Conservation (phyloP, 2,888 invertebrate genomes). For the Eulithis testata region DNA sequence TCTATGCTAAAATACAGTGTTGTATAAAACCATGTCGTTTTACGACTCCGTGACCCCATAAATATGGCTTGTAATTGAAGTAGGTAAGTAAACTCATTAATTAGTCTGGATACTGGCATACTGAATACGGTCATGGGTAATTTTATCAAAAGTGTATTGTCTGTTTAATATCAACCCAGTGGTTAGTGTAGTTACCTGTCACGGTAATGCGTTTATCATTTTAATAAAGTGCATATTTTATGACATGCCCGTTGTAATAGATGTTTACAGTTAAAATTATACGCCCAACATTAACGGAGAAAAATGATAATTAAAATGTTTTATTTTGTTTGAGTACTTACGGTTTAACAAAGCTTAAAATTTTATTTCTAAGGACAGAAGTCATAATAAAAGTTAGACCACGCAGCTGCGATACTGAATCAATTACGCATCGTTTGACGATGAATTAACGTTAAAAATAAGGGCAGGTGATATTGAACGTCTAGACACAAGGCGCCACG, state of each 20-base stretch:
- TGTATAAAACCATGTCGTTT: neutral
- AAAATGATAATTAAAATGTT: neutral
- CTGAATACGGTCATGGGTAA: slow-evolving; percentile 22
- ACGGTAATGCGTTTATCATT: slow-evolving; percentile 37
- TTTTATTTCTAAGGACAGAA: slow-evolving; percentile 24
- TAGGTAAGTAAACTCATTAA: slow-evolving; percentile 4
- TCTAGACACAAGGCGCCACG: slow-evolving; percentile 50
- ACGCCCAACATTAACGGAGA: neutral
- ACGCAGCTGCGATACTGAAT: slow-evolving; percentile 49
- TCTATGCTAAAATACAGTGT: neutral
- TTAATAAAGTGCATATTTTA: slow-evolving; percentile 37
- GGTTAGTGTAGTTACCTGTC: slow-evolving; percentile 35
- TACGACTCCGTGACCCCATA: neutral
- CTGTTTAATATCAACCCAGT: slow-evolving; percentile 36
- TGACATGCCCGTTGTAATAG: slow-evolving; percentile 34
- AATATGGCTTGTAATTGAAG: neutral
- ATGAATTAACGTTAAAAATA: slow-evolving; percentile 46
- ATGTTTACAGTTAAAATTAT: slow-evolving; percentile 17
- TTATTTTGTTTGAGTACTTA: neutral
- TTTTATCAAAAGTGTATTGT: slow-evolving; percentile 37
- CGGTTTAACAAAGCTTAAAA: neutral
- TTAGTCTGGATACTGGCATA: slow-evolving; percentile 14
- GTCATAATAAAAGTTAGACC: slow-evolving; percentile 25
- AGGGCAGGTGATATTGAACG: slow-evolving; percentile 50
- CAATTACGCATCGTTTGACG: slow-evolving; percentile 51